Percentiles rank a stretch among this genome's conserved stretches.
These are phyloP conservation scores for Mercenaria mercenaria DNA, from an alignment of 1,140 invertebrate genomes.

Conservation along the genomic window DNA sequence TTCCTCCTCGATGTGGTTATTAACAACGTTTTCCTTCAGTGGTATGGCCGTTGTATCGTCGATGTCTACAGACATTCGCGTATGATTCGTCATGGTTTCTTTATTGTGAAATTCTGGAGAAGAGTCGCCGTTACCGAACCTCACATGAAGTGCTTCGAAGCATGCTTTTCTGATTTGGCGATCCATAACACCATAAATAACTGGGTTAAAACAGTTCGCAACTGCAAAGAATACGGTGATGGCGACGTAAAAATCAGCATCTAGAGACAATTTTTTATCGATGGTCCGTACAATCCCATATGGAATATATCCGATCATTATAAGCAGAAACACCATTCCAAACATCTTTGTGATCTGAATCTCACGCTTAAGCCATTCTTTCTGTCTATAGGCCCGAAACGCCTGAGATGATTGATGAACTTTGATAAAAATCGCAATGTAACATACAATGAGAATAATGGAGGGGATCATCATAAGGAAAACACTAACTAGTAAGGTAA, in stretches of 20 bases:
- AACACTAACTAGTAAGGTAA: constrained; percentile 83
- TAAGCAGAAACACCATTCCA: constrained; percentile 85
- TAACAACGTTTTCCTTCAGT: not conserved
- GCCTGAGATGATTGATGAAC: constrained; percentile 81
- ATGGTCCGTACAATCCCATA: constrained; percentile 84
- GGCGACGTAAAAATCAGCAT: constrained; percentile 85
- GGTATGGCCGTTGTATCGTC: constrained; percentile 37
- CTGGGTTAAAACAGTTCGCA: constrained; percentile 83
- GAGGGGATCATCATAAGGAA: constrained; percentile 84
- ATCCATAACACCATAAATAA: constrained; percentile 86
- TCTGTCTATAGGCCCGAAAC: constrained; percentile 77
- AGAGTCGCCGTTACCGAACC: constrained; percentile 22
- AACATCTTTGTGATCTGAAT: constrained; percentile 86
- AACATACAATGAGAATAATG: constrained; percentile 84
- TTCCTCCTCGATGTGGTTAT: not conserved
- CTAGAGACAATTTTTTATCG: constrained; percentile 80
- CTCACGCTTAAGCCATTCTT: constrained; percentile 83
- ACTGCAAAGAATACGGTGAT: constrained; percentile 85
- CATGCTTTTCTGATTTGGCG: constrained; percentile 81
- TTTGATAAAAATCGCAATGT: constrained; percentile 85
- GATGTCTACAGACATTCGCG: constrained; percentile 42
- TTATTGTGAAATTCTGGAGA: constrained; percentile 58
- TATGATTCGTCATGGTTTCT: constrained; percentile 56
- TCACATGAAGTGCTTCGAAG: constrained; percentile 74
- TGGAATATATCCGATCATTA: constrained; percentile 84